Evolutionary conservation across 2,888 invertebrate genomes (phyloP), one percentile per base, ranked within the genome.

Genomic region (Eristalis arbustorum): DNA sequence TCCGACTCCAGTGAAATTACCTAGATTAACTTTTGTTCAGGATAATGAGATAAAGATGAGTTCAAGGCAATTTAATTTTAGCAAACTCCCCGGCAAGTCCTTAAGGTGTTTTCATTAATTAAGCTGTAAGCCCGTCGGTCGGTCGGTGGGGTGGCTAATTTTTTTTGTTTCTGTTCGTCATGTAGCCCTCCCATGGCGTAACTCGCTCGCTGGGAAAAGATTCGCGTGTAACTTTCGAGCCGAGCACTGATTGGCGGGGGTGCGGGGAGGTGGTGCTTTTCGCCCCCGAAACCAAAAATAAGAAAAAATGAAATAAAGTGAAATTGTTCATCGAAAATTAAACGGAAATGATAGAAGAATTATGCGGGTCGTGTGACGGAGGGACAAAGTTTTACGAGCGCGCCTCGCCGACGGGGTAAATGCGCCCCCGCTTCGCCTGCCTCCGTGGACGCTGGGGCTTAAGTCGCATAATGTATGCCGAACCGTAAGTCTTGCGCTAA

Each of bases 1-100:
- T 40, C 56, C 34, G 37, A 22, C 59, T 62, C 34, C 37, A 67
- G 14, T 18, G 67, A 71, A 85, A 85, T 85, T 87, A 87, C 87
- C 82, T 87, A 82, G 87, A 87, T 87, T 87, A 87, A 87, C 87
- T 87, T 87, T 87, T 87, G 82, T 87, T 75, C 78, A 72, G 67
- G 82, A 83, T 87, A 87, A 87, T 87, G 87, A 87, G 87, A 87
- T 87, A 87, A 83, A 87, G 82, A 87, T 83, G 87, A 79, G 83
- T 87, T 78, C 82, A 87, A 87, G 87, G 87, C 82, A 87, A 87
- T 87, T 87, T 87, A 87, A 87, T 87, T 78, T 74, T 69, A 78
- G 71, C 74, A 71, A 67, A 82, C 78, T 82, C 82, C 37, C 71
- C 64, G 34, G 42, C 81, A 82, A 78, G 82, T 82, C 87, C 87